Base-by-base conservation (phyloP, 2,888 invertebrate species). In the Oligia latruncula region DNA sequence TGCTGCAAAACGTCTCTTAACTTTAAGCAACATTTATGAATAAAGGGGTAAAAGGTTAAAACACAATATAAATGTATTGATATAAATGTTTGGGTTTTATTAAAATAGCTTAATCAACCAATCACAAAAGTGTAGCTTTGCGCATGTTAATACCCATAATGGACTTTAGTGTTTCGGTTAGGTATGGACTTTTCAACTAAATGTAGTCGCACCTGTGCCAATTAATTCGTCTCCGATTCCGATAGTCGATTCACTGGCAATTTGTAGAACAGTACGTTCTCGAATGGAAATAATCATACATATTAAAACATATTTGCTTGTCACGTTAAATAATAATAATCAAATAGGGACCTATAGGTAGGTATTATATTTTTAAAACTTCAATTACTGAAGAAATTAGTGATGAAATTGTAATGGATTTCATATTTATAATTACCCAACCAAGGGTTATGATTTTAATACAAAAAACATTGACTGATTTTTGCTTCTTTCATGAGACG, bases 121-220 rank as follows among this genome's bases (percentile, higher is more conserved):
- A 66, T 70, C 55, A 40, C n/a, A 55, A 55, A 72, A 67, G 20
- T 74, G 17, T 20, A 77, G n/a, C 13, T 68, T 65, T 52, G 13
- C 62, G 4, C 2, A 58, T 20, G 55, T 23, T 29, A 55, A 55
- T 23, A 23, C 5, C 2, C 4, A 67, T 66, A 60, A 82, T 64
- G 17, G 66, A 5, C 20, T 46, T 60, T 58, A 66, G 9, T 52
- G 46, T 68, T 71, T 58, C 64, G 17, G 65, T 65, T 58, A 23
- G 46, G 46, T 46, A 46, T 23, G 23, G 23, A 23, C 58, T 58
- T 74, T 85, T 49, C 35, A 81, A 81, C 60, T 77, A 40, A 77
- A 70, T 15, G 66, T 66, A 66, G 35, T 74, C 55, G 55, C 78
- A 82, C 76, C 79, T 85, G 76, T 70, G 46, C 40, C 58, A 55